phyloP scores from a whole-genome alignment of 1,140 invertebrate species.

The Nephotettix cincticeps region DNA sequence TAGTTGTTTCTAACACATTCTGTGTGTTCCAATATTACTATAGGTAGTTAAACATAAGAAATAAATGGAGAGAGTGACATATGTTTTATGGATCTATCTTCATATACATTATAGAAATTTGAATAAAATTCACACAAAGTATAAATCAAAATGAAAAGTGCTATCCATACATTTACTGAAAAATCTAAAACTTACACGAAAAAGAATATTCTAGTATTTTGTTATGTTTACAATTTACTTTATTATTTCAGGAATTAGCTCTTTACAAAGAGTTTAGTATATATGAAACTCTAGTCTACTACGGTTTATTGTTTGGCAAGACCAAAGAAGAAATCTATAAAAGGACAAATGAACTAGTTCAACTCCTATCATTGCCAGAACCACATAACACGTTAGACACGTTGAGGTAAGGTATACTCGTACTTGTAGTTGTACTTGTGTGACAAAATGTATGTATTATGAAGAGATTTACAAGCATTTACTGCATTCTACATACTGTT shows the following conservation, averaged over 20 bases:
- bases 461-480: too few relatives aligned
- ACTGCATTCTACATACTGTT: too few relatives aligned
- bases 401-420: conserved; percentile 33
- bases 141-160: neutral
- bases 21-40: too few relatives aligned
- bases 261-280: conserved; percentile 58
- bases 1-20: too few relatives aligned
- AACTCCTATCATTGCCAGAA: conserved; percentile 37
- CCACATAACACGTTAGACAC: conserved; percentile 36
- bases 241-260: conserved; percentile 46
- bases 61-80: too few relatives aligned
- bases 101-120: conserved; percentile 47
- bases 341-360: conserved; percentile 53
- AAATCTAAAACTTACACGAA: neutral
- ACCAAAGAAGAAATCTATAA: conserved; percentile 49
- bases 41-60: too few relatives aligned
- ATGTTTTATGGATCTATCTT: too few relatives aligned
- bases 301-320: conserved; percentile 56
- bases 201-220: neutral
- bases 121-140: neutral
- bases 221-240: too few relatives aligned
- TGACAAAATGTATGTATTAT: neutral
- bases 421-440: neutral
- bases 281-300: conserved; percentile 56
- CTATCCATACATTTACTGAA: neutral